Evolutionary conservation across 1,140 invertebrate species (phyloP).

Genomic region (Magallana gigas): DNA sequence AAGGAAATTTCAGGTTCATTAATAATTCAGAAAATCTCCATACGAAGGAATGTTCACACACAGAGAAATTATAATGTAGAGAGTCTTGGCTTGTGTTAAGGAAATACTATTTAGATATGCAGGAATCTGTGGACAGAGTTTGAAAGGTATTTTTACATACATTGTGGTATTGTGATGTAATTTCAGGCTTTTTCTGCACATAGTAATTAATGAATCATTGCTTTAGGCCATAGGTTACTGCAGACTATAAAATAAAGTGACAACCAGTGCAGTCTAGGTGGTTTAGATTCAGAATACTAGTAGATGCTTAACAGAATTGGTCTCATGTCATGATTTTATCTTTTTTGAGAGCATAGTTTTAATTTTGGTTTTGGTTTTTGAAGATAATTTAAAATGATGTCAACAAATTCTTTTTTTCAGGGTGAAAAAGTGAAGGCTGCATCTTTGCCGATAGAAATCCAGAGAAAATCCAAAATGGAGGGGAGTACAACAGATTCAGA

Average conservation of each 20-base stretch:
- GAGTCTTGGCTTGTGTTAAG: background rate
- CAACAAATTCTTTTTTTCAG: no score
- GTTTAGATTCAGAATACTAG: no score
- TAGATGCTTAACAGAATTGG: no score
- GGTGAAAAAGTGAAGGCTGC: no score
- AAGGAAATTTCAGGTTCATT: conserved; percentile 25
- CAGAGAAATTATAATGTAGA: background rate
- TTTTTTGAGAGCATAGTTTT: no score
- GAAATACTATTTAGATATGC: background rate
- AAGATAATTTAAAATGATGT: no score
- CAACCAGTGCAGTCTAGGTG: background rate
- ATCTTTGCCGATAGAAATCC: background rate
- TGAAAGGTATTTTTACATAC: conserved; percentile 3
- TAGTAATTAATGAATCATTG: conserved; percentile 15
- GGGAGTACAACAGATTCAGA: conserved; percentile 54
- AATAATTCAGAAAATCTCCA: conserved; percentile 27
- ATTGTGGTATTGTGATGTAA: background rate
- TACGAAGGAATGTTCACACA: background rate
- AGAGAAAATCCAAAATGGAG: conserved; percentile 44
- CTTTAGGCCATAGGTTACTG: background rate
- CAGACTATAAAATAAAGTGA: background rate
- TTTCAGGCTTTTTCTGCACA: conserved; percentile 4
- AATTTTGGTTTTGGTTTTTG: no score
- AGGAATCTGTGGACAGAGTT: conserved; percentile 12
- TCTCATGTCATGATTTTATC: no score